Evolutionary conservation across 2,113 vertebrate genomes (phyloP), one percentile per base, ranked within the genome.

Genomic region (Maccullochella peelii): DNA sequence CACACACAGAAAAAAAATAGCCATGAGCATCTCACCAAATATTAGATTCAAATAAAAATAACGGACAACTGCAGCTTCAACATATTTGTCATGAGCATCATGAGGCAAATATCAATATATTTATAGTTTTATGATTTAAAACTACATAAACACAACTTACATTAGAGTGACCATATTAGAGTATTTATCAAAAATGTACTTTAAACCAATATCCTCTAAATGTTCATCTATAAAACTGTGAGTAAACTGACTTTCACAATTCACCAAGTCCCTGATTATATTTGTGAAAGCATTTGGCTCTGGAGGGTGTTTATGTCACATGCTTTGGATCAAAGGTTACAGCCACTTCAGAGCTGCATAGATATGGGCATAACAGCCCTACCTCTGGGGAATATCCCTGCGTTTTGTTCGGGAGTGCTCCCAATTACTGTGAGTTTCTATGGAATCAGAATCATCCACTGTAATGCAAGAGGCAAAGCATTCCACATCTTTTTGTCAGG

Each of bases 261-360:
- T 85, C 85, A 74, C 87, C 30, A 78, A 69, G 79, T 88, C 79
- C 72, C 74, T 90, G 90, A 90, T 91, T 92, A 86, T 79, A 90
- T 82, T 86, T 86, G 80, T 82, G 81, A 66, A 78, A 82, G 82
- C 79, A 80, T 78, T 90, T 85, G 76, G 79, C 89, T 91, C 85
- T 83, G 77, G 83, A 83, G 86, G 86, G 80, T 90, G 84, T 90
- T 91, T 90, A 86, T 88, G 85, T 88, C 88, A 87, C 86, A 84
- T 72, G 88, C 81, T 80, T 87, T 82, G 86, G 85, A 90, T 86
- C 84, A 92, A 91, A 91, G 91, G 91, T 89, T 91, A 89, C 71
- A 93, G 88, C 79, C 88, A 90, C 88, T 88, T 92, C 79, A 77
- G 81, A 93, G 88, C 89, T 77, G 85, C 87, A 82, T 11, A 88